Evolutionary conservation across 2,797 vertebrate genomes (phyloP).

Genomic region (Sphenopsis melanotis): DNA sequence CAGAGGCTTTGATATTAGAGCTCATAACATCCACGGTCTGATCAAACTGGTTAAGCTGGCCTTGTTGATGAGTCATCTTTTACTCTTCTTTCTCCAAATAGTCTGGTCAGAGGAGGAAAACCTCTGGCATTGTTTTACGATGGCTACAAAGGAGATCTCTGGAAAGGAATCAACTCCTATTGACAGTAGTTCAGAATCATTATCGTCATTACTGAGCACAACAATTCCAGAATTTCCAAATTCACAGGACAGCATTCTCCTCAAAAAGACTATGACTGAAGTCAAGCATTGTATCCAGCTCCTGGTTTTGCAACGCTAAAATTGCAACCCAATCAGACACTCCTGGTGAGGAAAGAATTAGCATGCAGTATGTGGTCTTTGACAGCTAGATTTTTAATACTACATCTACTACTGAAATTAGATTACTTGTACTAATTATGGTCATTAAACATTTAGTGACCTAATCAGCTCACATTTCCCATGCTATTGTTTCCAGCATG

Average conservation of each 20-base stretch:
- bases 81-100: not conserved
- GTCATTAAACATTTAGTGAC: conserved; percentile 28
- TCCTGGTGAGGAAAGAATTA: not conserved
- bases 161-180: not conserved
- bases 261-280: not conserved
- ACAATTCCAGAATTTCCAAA: not conserved
- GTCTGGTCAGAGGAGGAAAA: not conserved
- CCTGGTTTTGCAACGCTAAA: not conserved
- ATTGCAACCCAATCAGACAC: not conserved
- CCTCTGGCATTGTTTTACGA: not conserved
- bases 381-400: not conserved
- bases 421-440: not conserved
- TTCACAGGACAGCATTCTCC: not conserved
- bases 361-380: not conserved
- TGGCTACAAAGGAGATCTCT: not conserved
- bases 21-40: not conserved
- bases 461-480: not conserved
- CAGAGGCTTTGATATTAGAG: not conserved
- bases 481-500: not conserved
- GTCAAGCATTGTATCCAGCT: not conserved
- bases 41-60: conserved; percentile 28
- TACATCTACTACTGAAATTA: not conserved
- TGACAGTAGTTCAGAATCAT: not conserved
- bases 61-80: conserved; percentile 20
- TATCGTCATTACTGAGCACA: not conserved